Base-by-base conservation (phyloP, 2,797 vertebrate genomes). In the Centroberyx gerrardi region DNA sequence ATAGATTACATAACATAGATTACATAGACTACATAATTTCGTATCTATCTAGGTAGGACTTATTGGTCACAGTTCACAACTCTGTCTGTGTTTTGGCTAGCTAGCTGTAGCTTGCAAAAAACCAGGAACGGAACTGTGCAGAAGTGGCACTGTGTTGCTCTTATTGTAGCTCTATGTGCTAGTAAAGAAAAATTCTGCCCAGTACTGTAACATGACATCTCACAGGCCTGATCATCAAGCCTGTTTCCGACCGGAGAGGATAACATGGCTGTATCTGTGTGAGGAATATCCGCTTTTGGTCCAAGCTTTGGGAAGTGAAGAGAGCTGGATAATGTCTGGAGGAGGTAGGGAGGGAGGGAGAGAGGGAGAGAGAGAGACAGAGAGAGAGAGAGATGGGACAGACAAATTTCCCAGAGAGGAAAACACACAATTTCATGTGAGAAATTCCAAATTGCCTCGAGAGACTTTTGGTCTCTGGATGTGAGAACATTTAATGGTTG, bases 241-340 rank as follows among this genome's bases (percentile, higher is more conserved):
- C 18, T 33, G 8, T 51, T 51, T 46, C 42, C 13, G 42, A 4
- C 62, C 27, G 10, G 6, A 49, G 28, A 17, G 4, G 27, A 63
- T 17, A 63, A 49, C 28, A 49, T 49, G 29, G 28, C 14, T 27
- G 48, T 38, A 36, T 36, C 17, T 5, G 28, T 64, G 15, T 29
- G n/a, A 64, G 31, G 62, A 64, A 52, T 51, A 64, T 64, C 48
- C 10, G 29, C 10, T 64, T 64, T 17, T 64, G 62, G 31, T 22
- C 62, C 15, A 15, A 10, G 48, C 48, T 22, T 33, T 22, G 61
- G 2, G 46, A 49, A 44, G 62, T 29, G 46, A 52, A 69, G 54
- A 44, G 38, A 58, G 4, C 40, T 56, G 55, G 54, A 27, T 29
- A 68, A 48, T 33, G 66, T 58, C 28, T 12, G 17, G 40, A n/a